Conservation (phyloP, 2,113 vertebrate species). For the Chascanopsetta lugubris region DNA sequence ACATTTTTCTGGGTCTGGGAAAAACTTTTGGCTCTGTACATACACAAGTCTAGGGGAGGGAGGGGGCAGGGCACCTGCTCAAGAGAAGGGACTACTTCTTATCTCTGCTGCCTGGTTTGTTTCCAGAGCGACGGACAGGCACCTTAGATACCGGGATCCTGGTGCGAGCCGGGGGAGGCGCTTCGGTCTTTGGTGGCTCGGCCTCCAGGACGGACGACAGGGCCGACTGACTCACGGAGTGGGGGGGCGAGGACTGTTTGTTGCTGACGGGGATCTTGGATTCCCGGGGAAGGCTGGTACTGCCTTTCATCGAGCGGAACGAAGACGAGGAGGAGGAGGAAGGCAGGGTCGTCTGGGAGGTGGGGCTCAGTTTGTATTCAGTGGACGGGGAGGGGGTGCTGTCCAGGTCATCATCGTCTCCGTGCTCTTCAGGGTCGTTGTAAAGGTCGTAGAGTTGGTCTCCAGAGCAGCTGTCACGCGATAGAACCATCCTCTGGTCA, state of each 20-base stretch:
- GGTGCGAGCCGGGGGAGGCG: conserved; percentile 88
- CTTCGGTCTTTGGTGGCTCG: conserved; percentile 82
- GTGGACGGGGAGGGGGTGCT: conserved; percentile 79
- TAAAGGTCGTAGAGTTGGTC: conserved; percentile 91
- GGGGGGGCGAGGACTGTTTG: conserved; percentile 86
- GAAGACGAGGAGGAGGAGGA: conserved; percentile 75
- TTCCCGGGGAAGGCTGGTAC: conserved; percentile 88
- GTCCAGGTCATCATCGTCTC: conserved; percentile 79
- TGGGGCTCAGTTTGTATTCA: conserved; percentile 84
- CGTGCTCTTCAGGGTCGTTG: conserved; percentile 78
- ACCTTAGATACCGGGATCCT: conserved; percentile 97
- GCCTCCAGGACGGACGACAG: conserved; percentile 83
- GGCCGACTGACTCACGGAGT: conserved; percentile 85
- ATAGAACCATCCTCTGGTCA: conserved; percentile 78
- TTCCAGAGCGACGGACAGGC: conserved; percentile 90
- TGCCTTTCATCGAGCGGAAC: conserved; percentile 88
- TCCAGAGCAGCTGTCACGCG: conserved; percentile 91
- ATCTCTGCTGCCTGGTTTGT: conserved; percentile 84
- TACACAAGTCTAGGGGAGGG: conserved; percentile 13
- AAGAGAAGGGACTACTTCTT: conserved; percentile 88
- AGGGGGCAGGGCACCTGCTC: conserved; percentile 64
- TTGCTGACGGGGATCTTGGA: conserved; percentile 91
- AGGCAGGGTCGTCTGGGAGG: conserved; percentile 72
- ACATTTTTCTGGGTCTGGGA: conserved; percentile 63
- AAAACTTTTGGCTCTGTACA: conserved; percentile 55